Evolutionary conservation across 2,888 invertebrate genomes (phyloP), one percentile per base, ranked within the genome.

Genomic region (Plagodis dolabraria): DNA sequence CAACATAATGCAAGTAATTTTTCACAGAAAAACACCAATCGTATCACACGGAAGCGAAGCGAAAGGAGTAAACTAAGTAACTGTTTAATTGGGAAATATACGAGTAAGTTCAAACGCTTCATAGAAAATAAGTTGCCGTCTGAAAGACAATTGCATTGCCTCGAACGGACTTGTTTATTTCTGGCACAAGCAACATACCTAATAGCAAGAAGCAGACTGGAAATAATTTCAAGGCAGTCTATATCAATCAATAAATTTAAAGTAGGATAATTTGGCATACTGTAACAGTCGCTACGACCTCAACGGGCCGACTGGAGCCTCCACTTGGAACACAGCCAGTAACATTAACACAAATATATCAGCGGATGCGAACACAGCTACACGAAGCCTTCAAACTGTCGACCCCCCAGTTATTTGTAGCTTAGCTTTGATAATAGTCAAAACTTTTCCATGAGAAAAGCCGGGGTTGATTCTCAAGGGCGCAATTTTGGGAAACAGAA

Each of bases 271-370:
- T 87, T 86, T 85, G 80, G 85, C 83, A 79, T 79, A 70, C 67
- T 74, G 74, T 72, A 78, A 72, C 67, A 67, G 68, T 66, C 65
- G 52, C 45, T 46, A 56, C 71, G 71, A 68, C 75, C 80, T 80
- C 83, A 72, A 76, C 77, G 70, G 76, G 74, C 78, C 65, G 70
- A 74, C 63, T 75, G 68, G 75, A 80, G 82, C 81, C 80, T 83
- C 76, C 74, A 83, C 75, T 87, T 90, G 90, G 89, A 80, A 69
- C 64, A 64, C 50, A 63, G 89, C 89, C 90, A 90, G 76, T 62
- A 75, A 78, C 80, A 85, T 83, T 86, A 85, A 80, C 83, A 84
- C 83, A 80, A 78, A 83, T 84, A 84, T 82, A 72, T 70, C 34
- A 47, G 50, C 44, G 52, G 58, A 57, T 53, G 57, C 53, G 57